Conservation (phyloP, 2,888 invertebrate genomes). For the Smittia aterrima region DNA sequence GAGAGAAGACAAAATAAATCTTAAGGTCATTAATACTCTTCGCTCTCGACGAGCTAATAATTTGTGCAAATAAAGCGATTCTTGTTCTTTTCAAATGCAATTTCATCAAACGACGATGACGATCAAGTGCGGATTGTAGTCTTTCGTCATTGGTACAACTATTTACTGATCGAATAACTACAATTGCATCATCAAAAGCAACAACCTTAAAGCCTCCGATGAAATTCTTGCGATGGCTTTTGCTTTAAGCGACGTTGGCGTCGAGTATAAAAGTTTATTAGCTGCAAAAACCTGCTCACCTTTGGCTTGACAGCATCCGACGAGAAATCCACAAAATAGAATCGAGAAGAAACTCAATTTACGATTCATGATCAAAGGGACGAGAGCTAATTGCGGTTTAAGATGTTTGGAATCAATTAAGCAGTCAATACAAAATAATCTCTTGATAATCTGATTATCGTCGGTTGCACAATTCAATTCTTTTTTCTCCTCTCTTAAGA, state of each 20-base stretch:
- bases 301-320: constrained; percentile 45
- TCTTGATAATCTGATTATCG: not conserved
- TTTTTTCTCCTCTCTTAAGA: constrained; percentile 20
- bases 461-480: not conserved
- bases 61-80: constrained; percentile 38
- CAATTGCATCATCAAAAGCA: constrained; percentile 15
- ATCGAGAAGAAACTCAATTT: constrained; percentile 25
- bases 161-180: not conserved
- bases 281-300: constrained; percentile 43
- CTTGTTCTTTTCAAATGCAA: not conserved
- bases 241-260: constrained; percentile 23
- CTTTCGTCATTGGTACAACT: not conserved
- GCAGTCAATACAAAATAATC: not conserved
- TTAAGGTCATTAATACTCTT: constrained; percentile 39
- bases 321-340: constrained; percentile 44
- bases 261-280: not conserved
- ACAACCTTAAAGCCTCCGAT: constrained; percentile 17
- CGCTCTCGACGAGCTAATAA: constrained; percentile 22
- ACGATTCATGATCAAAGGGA: constrained; percentile 11
- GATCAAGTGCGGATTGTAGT: not conserved
- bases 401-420: not conserved
- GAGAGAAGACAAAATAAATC: constrained; percentile 27
- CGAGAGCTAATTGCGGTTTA: not conserved
- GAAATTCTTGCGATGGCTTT: constrained; percentile 19
- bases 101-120: not conserved